These are phyloP conservation scores for Tokudaia muenninki DNA, from an alignment of 2,797 vertebrate species.

Conservation along the genomic window DNA sequence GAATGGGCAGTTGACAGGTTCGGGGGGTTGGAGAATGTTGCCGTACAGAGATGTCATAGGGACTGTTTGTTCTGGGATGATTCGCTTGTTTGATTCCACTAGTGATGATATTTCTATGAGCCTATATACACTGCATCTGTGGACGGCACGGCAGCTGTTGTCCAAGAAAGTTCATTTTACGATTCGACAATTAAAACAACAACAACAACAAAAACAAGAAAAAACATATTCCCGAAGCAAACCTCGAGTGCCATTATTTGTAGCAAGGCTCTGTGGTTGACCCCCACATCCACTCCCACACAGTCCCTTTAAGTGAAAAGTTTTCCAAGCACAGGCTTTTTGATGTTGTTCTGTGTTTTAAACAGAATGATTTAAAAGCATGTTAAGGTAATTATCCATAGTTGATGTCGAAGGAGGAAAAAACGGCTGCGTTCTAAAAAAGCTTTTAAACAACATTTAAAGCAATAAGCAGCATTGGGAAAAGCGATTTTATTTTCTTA, in stretches of 20 bases:
- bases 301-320: conserved; percentile 71
- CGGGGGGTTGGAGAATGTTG: background rate
- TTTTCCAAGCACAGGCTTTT: conserved; percentile 71
- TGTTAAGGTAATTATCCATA: conserved; percentile 74
- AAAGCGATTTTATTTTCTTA: conserved; percentile 55
- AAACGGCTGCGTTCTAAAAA: conserved; percentile 73
- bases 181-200: conserved; percentile 24
- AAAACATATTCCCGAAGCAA: background rate
- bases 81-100: background rate
- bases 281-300: conserved; percentile 62
- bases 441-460: conserved; percentile 81
- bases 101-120: background rate
- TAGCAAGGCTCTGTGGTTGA: background rate
- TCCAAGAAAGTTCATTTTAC: background rate
- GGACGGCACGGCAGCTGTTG: background rate
- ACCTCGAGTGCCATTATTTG: background rate
- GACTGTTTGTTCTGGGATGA: background rate
- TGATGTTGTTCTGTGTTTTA: conserved; percentile 75
- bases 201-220: background rate
- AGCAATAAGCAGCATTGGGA: conserved; percentile 74
- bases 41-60: background rate
- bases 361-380: conserved; percentile 83
- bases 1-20: background rate
- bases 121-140: background rate
- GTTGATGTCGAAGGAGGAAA: conserved; percentile 72